Evolutionary conservation across 2,113 vertebrate genomes (phyloP).

Genomic region (Eupsittula cactorum): DNA sequence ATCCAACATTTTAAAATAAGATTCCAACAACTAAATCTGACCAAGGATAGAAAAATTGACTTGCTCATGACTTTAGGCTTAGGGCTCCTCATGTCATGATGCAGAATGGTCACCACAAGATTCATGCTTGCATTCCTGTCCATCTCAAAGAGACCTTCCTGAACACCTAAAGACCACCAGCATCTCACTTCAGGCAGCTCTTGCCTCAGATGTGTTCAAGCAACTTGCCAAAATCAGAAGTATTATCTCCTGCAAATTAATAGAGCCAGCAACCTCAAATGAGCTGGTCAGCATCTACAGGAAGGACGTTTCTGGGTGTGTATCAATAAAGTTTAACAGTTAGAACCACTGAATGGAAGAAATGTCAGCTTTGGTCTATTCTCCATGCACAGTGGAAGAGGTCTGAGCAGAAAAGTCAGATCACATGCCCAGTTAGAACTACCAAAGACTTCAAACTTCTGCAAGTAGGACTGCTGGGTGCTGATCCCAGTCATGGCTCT

Average conservation of each 20-base stretch:
- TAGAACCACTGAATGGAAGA: neutral
- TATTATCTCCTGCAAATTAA: neutral
- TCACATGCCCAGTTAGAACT: neutral
- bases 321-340: neutral
- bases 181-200: neutral
- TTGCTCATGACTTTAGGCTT: neutral
- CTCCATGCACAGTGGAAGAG: neutral
- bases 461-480: slow-evolving; percentile 30
- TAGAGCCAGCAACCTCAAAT: neutral
- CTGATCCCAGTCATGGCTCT: neutral
- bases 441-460: slow-evolving; percentile 32
- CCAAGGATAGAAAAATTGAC: neutral
- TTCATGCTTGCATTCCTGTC: neutral
- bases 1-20: neutral
- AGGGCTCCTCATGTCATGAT: neutral
- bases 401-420: slow-evolving; percentile 53
- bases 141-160: neutral
- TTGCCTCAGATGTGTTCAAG: neutral
- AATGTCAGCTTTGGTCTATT: neutral
- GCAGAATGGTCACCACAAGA: neutral
- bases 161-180: neutral
- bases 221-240: neutral
- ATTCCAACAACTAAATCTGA: neutral
- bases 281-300: neutral
- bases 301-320: neutral